Percentiles rank a stretch among this genome's conserved stretches.
Evolutionary conservation across 2,888 invertebrate species (phyloP).

Genomic region (Trimorus sp.): DNA sequence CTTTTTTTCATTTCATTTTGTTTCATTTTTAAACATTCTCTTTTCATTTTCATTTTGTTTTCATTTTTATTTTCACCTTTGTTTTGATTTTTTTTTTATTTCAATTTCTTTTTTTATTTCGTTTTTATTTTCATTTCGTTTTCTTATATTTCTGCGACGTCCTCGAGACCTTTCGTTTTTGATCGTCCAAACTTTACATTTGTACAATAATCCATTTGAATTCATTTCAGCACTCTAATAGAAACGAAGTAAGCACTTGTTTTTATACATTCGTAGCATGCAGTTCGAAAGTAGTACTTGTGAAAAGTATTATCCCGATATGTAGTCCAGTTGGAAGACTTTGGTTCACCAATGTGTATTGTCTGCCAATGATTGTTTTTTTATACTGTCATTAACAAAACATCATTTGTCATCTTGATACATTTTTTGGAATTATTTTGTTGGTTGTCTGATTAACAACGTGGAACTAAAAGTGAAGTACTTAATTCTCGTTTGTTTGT

Average conservation of each 20-base stretch:
- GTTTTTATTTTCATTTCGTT: too few relatives aligned
- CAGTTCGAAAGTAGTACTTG: conserved; percentile 44
- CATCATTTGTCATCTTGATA: not conserved
- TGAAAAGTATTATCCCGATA: conserved; percentile 47
- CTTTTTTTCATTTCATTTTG: not conserved
- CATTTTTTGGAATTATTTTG: not conserved
- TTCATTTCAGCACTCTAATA: conserved; percentile 52
- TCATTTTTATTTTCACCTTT: too few relatives aligned
- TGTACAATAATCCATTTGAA: conserved; percentile 32
- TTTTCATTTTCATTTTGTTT: not conserved
- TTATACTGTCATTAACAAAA: conserved; percentile 44
- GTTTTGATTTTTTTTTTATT: not conserved
- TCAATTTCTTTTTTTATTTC: conserved; percentile 9
- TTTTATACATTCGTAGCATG: conserved; percentile 56
- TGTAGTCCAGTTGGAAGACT: conserved; percentile 38
- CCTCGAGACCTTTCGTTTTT: not conserved
- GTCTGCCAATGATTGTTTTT: conserved; percentile 45
- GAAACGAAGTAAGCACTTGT: conserved; percentile 53
- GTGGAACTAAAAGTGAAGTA: not conserved
- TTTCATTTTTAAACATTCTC: not conserved
- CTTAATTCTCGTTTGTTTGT: not conserved
- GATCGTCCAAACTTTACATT: too few relatives aligned
- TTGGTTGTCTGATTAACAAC: not conserved
- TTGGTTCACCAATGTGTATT: conserved; percentile 36
- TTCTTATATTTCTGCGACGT: too few relatives aligned